Evolutionary conservation across 2,113 vertebrate genomes (phyloP), one percentile per base, ranked within the genome.

Genomic region (Oryzias curvinotus): DNA sequence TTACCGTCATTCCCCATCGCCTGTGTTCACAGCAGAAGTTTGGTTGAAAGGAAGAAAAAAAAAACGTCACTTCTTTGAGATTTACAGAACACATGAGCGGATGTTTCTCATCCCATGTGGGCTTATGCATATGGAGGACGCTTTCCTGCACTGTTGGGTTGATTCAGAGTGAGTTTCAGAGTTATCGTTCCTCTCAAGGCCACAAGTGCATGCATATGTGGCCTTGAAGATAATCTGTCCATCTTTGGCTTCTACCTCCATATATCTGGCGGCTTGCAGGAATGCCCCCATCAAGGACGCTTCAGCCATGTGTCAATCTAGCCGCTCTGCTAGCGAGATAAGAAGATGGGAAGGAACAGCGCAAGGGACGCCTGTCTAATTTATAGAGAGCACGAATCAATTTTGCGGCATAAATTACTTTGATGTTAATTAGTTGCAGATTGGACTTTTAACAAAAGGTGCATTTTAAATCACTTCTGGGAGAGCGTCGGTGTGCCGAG

Each of bases 391-490:
- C 62, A 64, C 67, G 87, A 87, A 89, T 89, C 83, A 57, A 89
- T 89, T 74, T 68, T 51, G 65, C 30, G 52, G 84, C 84, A 87
- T 88, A 85, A 85, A 89, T 89, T 84, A 88, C 78, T 65, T 53
- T 56, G 73, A 74, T 79, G 84, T 83, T 89, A 90, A 89, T 87
- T 85, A 87, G 81, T 79, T 85, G 81, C 77, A 81, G 80, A 87
- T 85, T 83, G 71, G 62, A 61, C 65, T 75, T 23, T 82, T 71
- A 64, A 62, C 73, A 80, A 84, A 85, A 84, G 77, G 67, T 81
- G 85, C 75, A 78, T 82, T 83, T 42, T 68, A 77, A 79, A 85
- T 80, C 54, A 82, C 71, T 75, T 80, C 23, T 1, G 69, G 78
- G 67, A 77, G 62, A 45, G 28, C 49, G 6, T 55, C 28, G 1